These are phyloP conservation scores for Clunio marinus DNA, from an alignment of 2,888 invertebrate genomes.

Conservation along the genomic window DNA sequence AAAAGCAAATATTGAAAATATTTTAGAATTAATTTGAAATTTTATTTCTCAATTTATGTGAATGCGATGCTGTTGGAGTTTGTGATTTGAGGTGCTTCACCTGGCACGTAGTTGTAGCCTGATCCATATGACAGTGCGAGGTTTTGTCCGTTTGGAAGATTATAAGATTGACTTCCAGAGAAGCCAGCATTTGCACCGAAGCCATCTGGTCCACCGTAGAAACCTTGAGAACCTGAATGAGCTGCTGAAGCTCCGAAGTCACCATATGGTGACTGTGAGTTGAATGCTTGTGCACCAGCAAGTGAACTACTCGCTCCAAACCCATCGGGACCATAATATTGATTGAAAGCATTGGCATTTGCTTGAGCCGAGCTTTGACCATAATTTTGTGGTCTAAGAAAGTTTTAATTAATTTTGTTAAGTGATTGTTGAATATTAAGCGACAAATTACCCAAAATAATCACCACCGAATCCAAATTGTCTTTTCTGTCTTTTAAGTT, in stretches of 20 bases:
- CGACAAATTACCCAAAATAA: too few relatives aligned
- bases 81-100: background rate
- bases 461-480: too few relatives aligned
- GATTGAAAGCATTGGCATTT: slow-evolving; percentile 45
- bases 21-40: background rate
- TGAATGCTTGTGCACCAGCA: slow-evolving; percentile 49
- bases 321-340: slow-evolving; percentile 43
- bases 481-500: too few relatives aligned
- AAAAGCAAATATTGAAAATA: too few relatives aligned
- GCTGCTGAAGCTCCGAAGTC: slow-evolving; percentile 50
- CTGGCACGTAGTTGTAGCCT: slow-evolving; percentile 41
- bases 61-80: slow-evolving; percentile 27
- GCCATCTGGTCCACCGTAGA: slow-evolving; percentile 45
- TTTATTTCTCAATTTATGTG: background rate
- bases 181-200: slow-evolving; percentile 46
- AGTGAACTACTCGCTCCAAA: slow-evolving; percentile 45
- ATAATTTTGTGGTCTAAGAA: background rate
- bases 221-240: slow-evolving; percentile 48
- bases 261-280: slow-evolving; percentile 45
- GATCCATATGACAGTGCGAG: slow-evolving; percentile 49
- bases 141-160: slow-evolving; percentile 50
- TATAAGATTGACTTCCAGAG: slow-evolving; percentile 48
- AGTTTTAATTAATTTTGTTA: too few relatives aligned
- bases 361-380: slow-evolving; percentile 42
- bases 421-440: too few relatives aligned